Evolutionary conservation across 2,113 vertebrate genomes (phyloP).

Genomic region (Neopipo cinnamomea): DNA sequence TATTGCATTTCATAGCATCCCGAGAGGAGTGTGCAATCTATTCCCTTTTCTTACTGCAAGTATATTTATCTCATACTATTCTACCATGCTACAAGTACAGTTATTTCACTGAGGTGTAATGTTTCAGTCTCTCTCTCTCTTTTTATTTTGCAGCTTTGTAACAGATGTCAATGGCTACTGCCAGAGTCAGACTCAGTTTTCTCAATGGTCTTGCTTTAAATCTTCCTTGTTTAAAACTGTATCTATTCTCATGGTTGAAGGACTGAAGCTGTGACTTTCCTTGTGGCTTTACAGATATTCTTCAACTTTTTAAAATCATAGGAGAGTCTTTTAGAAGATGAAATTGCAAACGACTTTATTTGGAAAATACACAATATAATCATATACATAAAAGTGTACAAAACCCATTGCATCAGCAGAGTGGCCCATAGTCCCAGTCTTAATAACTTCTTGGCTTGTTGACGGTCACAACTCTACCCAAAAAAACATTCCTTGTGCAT

Average conservation of each 20-base stretch:
- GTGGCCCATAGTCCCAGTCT: background rate
- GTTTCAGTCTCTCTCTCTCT: background rate
- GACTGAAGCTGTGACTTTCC: background rate
- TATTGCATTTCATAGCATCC: background rate
- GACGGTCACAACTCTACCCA: background rate
- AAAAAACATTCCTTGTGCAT: background rate
- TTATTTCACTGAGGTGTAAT: background rate
- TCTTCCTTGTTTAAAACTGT: background rate
- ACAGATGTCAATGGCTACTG: background rate
- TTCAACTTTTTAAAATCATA: background rate
- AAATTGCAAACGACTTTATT: background rate
- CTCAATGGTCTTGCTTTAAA: background rate
- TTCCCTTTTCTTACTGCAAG: background rate
- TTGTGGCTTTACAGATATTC: background rate
- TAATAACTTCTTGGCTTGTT: background rate
- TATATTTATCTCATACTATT: background rate
- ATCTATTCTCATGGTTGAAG: background rate
- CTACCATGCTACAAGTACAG: background rate
- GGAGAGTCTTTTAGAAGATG: background rate
- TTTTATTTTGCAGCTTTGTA: constrained; percentile 6
- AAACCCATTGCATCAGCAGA: background rate
- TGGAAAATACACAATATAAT: background rate
- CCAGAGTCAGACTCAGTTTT: background rate
- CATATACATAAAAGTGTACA: background rate
- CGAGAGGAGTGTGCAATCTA: background rate